Evolutionary conservation across 2,888 invertebrate genomes (phyloP), one percentile per base, ranked within the genome.

Genomic region (Nemotelus nigrinus): DNA sequence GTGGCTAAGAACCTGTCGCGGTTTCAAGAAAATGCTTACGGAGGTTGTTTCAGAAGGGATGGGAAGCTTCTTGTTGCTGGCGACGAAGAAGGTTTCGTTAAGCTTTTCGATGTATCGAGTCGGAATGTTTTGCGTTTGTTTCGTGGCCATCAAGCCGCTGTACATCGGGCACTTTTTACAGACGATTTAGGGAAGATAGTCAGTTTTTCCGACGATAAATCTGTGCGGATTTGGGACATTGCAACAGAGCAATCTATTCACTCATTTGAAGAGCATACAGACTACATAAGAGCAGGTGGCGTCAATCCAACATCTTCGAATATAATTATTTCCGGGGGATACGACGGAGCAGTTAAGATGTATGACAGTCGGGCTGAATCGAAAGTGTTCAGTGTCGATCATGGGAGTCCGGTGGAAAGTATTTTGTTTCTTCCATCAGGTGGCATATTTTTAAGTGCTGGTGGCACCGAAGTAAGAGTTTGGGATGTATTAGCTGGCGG

Each of bases 401-500:
- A 98, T 87, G 96, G 94, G 5, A 91, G 93, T 82, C 96, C 97
- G 0, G 93, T 99, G 0, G 98, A 98, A 88, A 93, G 95, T 79
- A 88, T 97, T 70, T 86, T 98, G 2, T 96, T 96, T 85, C 88
- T 97, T 82, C 97, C 97, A 3, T 93, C 94, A 67, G 97, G 97
- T 43, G 95, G 96, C 60, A 90, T 98, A 82, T 93, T 98, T 84
- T 89, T 97, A 67, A 96, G 96, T 82, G 97, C 97, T 78, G 98
- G 97, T 81, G 96, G 96, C 0, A 95, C 93, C 53, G 94, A 94
- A 85, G 92, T 98, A 4, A 93, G 94, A 86, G 93, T 99, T 0
- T 99, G 98, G 98, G 98, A 99, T 86, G 92, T 94, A 3, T 90
- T 97, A 72, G 92, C 94, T 81, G 96, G 96, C 47, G 97, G 97